Evolutionary conservation across 2,113 vertebrate species (phyloP), one percentile per base, ranked within the genome.

Genomic region (Paracanthobrama guichenoti): DNA sequence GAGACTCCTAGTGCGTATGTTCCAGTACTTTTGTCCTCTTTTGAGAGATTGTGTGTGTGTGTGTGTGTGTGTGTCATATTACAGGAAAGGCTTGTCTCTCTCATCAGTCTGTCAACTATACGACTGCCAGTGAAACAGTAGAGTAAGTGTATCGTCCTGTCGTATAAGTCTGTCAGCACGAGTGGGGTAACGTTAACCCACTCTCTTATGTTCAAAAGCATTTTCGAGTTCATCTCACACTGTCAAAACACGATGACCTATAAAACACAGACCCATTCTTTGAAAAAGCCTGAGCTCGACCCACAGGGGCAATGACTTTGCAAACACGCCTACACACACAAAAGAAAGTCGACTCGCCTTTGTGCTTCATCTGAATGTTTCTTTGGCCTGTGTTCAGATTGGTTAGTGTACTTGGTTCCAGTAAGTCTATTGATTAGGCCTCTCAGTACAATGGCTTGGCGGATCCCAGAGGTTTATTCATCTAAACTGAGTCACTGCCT

Each of bases 71-170:
- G 69, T 20, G 87, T 84, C 81, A 60, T 78, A 50, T 83, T 72
- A 76, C 72, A 79, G 86, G 82, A 84, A 83, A 88, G 90, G 89
- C 79, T 81, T 89, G 74, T 85, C 91, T 91, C 88, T 86, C 84
- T 91, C 91, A 91, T 93, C 89, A 90, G 88, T 93, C 90, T 92
- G 86, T 78, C 62, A 79, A 87, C 86, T 88, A 90, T 94, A 91
- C 89, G 87, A 91, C 89, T 84, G 88, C 86, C 89, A 91, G 90
- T 90, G 91, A 79, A 89, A 87, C 90, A 89, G 91, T 93, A 93
- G 94, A 95, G 93, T 94, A 92, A 91, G 88, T 83, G 91, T 90
- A 91, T 90, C 91, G 90, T 90, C 88, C 60, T 89, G 16, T 22
- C 31, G 13, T 85, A 85, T 35, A 86, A 85, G 89, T 88, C 92